Conservation (phyloP, 2,113 vertebrate genomes). For the Manacus vitellinus region DNA sequence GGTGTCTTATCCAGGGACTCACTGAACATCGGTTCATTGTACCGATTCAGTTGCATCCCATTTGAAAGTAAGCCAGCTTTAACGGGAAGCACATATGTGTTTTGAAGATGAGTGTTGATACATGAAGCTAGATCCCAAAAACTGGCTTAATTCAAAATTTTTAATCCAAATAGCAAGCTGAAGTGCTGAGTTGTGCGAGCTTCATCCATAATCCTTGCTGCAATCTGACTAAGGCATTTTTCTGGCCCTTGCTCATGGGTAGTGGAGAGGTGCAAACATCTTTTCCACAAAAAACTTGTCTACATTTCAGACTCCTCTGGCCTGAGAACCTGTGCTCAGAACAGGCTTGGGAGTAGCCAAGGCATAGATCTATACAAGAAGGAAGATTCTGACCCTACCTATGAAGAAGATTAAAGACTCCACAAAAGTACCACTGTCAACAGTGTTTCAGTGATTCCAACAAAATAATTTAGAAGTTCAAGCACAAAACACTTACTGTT, state of each 20-base stretch:
- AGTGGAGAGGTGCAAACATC: not conserved
- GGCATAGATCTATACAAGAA: not conserved
- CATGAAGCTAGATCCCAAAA: not conserved
- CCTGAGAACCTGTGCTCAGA: not conserved
- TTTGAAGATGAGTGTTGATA: not conserved
- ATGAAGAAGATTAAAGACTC: not conserved
- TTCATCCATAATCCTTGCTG: not conserved
- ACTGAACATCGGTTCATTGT: rapidly evolving
- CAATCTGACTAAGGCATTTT: not conserved
- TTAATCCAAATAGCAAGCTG: not conserved
- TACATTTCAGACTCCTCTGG: not conserved
- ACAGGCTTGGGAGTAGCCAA: not conserved
- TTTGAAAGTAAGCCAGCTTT: not conserved
- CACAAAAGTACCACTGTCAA: not conserved
- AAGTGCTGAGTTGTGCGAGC: not conserved
- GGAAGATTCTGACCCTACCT: not conserved
- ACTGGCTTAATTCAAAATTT: not conserved
- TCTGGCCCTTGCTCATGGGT: not conserved
- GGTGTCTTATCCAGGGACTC: not conserved
- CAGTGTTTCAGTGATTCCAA: not conserved
- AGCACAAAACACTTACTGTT: not conserved
- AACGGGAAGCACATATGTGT: not conserved
- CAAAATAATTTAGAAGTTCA: not conserved
- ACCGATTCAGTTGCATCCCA: not conserved
- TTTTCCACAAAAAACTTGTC: not conserved